Evolutionary conservation across 2,888 invertebrate species (phyloP), one percentile per base, ranked within the genome.

Genomic region (Xanthorhoe designata): DNA sequence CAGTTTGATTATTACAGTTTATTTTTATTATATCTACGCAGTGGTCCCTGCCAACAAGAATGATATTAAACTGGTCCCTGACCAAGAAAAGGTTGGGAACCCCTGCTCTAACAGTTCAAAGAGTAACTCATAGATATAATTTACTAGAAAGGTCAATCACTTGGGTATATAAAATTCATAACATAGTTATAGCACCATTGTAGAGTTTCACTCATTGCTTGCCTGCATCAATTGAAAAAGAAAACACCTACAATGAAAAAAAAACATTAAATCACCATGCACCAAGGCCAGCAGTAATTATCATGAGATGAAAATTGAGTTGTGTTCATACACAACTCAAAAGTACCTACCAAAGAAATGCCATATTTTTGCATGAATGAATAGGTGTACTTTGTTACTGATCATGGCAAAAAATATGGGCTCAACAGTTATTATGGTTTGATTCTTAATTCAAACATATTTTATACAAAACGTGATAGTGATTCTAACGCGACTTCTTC

Each of bases 171-270:
- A 70, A 79, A 67, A 79, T 77, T 75, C 68, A 77, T 69, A 61
- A 89, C 57, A 76, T 76, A 85, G 80, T 86, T 77, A 78, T 78
- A 80, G 74, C 80, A 84, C 85, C 85, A 85, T 76, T 83, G 78
- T 74, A 85, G 71, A 66, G 75, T 63, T 82, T 78, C 78, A 74
- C 73, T 84, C 91, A 91, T 91, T 80, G 83, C 82, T 78, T 77
- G 68, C 72, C 73, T 74, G 75, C 64, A 73, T 71, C 68, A 68
- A 75, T 74, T 73, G 50, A 75, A 74, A 66, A 69, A 65, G 53
- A 73, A 69, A 72, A 70, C 64, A 82, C 82, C 84, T 85, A 83
- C 68, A 85, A 84, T 74, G 68, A 75, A 70, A 77, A 78, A 71
- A 69, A 62, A 57, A 53, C 61, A 66, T 66, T 54, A 59, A 63